Percentiles rank a stretch among this genome's conserved stretches.
phyloP scores from a whole-genome alignment of 2,888 invertebrate species.

The Drepanosiphum platanoidis region DNA sequence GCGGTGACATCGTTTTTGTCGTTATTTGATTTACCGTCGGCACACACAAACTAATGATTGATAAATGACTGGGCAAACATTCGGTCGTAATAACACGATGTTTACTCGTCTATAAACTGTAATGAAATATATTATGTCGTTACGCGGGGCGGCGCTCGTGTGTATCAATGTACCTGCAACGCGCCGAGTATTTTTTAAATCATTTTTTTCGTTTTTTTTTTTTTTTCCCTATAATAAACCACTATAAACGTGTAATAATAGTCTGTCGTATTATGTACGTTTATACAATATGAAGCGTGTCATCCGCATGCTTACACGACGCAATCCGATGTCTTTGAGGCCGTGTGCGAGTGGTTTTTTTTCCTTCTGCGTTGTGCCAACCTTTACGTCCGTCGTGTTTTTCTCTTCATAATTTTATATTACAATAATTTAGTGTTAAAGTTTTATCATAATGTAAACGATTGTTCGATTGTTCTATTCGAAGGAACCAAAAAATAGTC shows the following conservation, averaged over 20 bases:
- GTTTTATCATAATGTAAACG: no score
- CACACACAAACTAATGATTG: conserved; percentile 52
- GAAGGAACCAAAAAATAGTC: no score
- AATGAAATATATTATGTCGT: conserved; percentile 53
- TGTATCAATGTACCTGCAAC: neutral
- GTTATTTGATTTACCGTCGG: conserved; percentile 60
- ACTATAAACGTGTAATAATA: conserved; percentile 13
- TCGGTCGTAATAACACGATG: neutral
- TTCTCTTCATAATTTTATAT: no score
- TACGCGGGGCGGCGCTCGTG: neutral
- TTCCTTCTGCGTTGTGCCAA: no score
- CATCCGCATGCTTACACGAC: conserved; percentile 21
- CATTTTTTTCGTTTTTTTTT: neutral
- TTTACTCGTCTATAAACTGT: conserved; percentile 34
- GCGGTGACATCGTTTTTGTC: conserved; percentile 14
- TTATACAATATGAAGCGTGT: conserved; percentile 42
- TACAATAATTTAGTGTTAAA: no score
- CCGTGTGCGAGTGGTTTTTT: neutral
- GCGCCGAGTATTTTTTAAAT: no score
- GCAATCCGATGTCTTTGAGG: conserved; percentile 6
- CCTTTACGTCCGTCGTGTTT: no score
- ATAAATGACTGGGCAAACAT: conserved; percentile 59
- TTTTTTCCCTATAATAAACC: conserved; percentile 1
- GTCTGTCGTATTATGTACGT: conserved; percentile 27
- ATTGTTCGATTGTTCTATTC: no score